Base-by-base conservation (phyloP, 92 coral and sea anemone species). In the Micromussa lordhowensis region DNA sequence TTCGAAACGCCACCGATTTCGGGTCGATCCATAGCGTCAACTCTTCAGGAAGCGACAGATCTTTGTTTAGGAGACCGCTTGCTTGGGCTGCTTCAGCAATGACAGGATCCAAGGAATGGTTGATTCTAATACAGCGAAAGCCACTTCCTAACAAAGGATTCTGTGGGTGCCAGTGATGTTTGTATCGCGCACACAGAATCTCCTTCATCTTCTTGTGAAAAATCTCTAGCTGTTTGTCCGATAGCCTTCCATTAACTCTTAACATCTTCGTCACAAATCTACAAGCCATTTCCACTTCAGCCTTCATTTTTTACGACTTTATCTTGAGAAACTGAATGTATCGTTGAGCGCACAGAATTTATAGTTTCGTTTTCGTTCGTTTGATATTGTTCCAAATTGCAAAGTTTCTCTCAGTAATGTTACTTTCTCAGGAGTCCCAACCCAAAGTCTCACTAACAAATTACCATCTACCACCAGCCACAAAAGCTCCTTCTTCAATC, bases 131-230 rank as follows among this genome's bases (percentile, higher is more conserved):
- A 86, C 99, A 98, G 85, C 99, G 94, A 93, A 88, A 98, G 31
- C 98, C 99, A 85, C 99, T 98, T 66, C 99, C 99, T 89, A 95
- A 94, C 97, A 96, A 96, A 80, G 99, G 99, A 85, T 96, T 98
- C 44, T 96, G 96, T 2, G 98, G 99, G 87, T 98, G 99, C 99
- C 99, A 98, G 85, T 98, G 99, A 64, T 96, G 95, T 87, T 95
- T 92, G 92, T 96, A 98, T 76, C 95, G 85, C 71, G 98, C 99
- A 49, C 98, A 98, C 85, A 98, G 89, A 86, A 95, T 92, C 93
- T 98, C 98, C 89, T 94, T 96, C 98, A 96, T 92, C 83, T 96
- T 98, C 92, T 90, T 90, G 75, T 93, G 91, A 86, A 98, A 98
- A 69, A 84, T 85, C 26, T 96, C 93, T 48, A 98, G 78, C 78